phyloP scores from a whole-genome alignment of 2,113 vertebrate genomes.

The Turnix velox region DNA sequence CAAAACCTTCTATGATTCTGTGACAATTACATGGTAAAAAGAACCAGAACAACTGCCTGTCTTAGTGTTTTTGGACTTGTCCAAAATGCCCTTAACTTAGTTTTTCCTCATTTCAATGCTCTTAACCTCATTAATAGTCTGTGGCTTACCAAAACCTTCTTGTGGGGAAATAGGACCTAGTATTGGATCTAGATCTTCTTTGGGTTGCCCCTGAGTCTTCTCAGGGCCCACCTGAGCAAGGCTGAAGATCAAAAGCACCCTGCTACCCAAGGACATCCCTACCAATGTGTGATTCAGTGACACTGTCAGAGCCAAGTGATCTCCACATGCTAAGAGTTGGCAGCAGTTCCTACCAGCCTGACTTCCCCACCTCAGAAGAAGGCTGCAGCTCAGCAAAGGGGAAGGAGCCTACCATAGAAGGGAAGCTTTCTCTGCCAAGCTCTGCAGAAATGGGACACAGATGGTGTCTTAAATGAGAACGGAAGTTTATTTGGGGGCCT shows the following conservation, averaged over 20 bases:
- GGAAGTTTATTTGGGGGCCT: conserved; percentile 59
- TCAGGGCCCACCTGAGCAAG: not conserved
- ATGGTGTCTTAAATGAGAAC: conserved; percentile 40
- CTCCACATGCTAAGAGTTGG: not conserved
- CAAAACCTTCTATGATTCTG: no score
- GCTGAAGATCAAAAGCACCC: not conserved
- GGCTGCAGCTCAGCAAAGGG: not conserved
- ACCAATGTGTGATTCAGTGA: no score
- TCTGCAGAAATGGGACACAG: conserved; percentile 48
- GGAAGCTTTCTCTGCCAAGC: conserved; percentile 1
- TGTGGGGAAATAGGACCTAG: not conserved
- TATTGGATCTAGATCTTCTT: accelerated
- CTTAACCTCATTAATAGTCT: no score
- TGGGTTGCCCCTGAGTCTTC: not conserved
- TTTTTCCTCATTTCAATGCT: not conserved
- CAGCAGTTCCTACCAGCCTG: not conserved
- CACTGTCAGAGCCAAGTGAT: accelerated
- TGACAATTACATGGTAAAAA: not conserved
- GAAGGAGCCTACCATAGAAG: conserved; percentile 56
- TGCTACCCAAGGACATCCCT: not conserved
- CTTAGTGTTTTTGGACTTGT: not conserved
- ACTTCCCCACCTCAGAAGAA: conserved; percentile 3
- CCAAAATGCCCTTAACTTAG: accelerated
- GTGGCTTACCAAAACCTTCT: accelerated
- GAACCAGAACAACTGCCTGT: accelerated